These are phyloP conservation scores for Pogonus chalceus DNA, from an alignment of 1,140 invertebrate species.

Conservation along the genomic window DNA sequence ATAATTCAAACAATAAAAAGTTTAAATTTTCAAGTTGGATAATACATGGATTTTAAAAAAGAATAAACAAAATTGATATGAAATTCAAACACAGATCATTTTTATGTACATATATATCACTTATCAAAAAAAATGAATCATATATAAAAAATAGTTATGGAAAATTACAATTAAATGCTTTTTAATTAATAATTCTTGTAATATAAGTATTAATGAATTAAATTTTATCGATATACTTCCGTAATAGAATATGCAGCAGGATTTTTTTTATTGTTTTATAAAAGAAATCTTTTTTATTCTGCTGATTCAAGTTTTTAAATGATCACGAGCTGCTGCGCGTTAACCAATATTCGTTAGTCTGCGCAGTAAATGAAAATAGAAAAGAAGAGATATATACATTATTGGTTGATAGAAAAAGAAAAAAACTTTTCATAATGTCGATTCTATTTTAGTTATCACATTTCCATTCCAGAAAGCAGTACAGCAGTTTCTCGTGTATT, in stretches of 20 bases:
- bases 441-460: slow-evolving; percentile 2
- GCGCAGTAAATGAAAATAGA: background rate
- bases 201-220: background rate
- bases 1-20: too few species aligned
- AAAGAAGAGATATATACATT: background rate
- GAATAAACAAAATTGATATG: too few species aligned
- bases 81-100: too few species aligned
- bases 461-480: background rate
- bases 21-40: too few species aligned
- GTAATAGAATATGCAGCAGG: background rate
- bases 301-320: slow-evolving; percentile 1
- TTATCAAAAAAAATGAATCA: too few species aligned
- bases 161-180: too few species aligned
- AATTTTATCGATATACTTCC: background rate
- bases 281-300: background rate
- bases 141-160: too few species aligned
- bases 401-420: background rate
- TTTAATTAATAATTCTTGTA: too few species aligned
- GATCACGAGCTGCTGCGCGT: background rate
- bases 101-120: too few species aligned
- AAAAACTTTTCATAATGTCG: background rate
- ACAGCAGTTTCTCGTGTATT: background rate
- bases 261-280: background rate
- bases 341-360: background rate
- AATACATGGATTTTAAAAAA: too few species aligned